Conservation (phyloP, 1,140 invertebrate genomes). For the Pseudobourletiella spinata region DNA sequence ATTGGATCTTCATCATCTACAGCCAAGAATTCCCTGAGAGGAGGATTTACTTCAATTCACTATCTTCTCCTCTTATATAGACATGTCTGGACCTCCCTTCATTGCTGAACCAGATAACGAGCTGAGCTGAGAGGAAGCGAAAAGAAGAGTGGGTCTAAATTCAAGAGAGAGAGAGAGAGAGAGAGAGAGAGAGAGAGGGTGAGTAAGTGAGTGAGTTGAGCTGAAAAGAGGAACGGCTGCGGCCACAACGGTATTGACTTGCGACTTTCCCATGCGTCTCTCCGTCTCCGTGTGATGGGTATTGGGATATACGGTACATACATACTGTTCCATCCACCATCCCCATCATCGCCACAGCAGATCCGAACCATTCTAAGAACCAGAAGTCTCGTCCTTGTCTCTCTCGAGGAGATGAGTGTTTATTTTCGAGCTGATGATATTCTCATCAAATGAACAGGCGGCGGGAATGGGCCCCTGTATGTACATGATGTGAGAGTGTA, state of each 20-base stretch:
- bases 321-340: no score
- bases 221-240: no score
- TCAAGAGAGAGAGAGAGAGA: background rate
- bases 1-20: slow-evolving; percentile 2
- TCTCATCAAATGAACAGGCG: background rate
- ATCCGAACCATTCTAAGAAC: no score
- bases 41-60: slow-evolving; percentile 4
- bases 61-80: background rate
- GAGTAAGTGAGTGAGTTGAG: no score
- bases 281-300: no score
- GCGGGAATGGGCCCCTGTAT: background rate
- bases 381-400: no score
- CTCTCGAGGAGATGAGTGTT: background rate
- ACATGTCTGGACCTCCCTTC: background rate
- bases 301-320: no score
- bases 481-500: no score
- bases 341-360: no score
- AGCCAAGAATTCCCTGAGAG: background rate
- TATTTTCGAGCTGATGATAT: slow-evolving; percentile 3
- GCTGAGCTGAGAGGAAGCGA: background rate
- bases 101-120: background rate
- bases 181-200: no score
- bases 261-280: no score
- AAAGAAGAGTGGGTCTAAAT: background rate
- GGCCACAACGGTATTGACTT: no score